Percentiles rank a stretch among this genome's conserved stretches.
Evolutionary conservation across 2,797 vertebrate species (phyloP).

Genomic region (Phrynocephalus guinanensis): DNA sequence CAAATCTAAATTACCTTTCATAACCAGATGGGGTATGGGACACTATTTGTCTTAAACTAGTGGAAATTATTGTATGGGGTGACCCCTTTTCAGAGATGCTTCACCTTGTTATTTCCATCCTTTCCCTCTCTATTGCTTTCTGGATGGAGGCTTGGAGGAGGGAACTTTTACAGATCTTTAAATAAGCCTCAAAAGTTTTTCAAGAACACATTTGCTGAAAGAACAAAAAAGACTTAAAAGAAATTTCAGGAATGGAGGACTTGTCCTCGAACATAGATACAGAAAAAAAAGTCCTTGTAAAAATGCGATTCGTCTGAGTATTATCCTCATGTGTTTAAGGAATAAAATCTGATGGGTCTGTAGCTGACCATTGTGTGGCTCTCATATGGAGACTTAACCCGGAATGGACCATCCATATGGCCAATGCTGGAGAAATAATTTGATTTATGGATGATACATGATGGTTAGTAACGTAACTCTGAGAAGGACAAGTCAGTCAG

Average conservation of each 20-base stretch:
- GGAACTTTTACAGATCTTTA: too few species aligned
- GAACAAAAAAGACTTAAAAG: slow-evolving; percentile 7
- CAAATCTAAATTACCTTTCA: background rate
- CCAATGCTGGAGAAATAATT: too few species aligned
- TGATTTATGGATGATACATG: too few species aligned
- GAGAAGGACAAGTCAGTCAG: background rate
- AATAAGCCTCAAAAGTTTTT: too few species aligned
- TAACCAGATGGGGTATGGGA: background rate
- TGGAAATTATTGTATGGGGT: background rate
- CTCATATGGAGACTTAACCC: background rate
- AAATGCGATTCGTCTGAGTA: background rate
- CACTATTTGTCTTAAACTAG: background rate
- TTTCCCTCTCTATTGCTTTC: slow-evolving; percentile 3
- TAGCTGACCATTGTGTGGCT: background rate
- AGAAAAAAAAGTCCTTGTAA: background rate
- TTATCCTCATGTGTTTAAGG: background rate
- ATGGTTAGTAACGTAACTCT: background rate
- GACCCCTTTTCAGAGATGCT: background rate
- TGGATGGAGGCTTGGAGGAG: too few species aligned
- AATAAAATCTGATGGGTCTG: slow-evolving; percentile 23
- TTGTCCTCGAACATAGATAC: background rate
- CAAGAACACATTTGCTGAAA: slow-evolving; percentile 19
- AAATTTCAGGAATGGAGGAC: slow-evolving; percentile 4
- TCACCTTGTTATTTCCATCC: slow-evolving; percentile 1
- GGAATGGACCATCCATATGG: background rate